Evolutionary conservation across 2,888 invertebrate genomes (phyloP), one percentile per base, ranked within the genome.

Genomic region (Phytoseiulus persimilis): DNA sequence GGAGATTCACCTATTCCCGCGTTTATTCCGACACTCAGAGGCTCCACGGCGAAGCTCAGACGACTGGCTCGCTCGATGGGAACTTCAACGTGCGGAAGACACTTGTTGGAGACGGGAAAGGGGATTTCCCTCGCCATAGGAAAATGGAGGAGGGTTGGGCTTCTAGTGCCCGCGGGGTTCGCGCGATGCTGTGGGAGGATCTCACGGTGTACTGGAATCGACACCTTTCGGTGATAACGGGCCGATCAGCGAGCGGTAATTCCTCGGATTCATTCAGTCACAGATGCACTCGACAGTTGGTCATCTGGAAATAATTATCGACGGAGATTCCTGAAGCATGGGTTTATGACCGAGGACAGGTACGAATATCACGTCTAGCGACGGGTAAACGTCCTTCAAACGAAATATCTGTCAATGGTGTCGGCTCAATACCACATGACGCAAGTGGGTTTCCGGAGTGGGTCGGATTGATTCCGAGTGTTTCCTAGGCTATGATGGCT

Each of bases 21-120:
- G 65, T 65, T 2, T 14, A 28, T 23, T 65, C 65, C 18, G 18
- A 65, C 65, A 65, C 65, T 65, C 65, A 65, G 18, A 65, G 65
- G 5, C 18, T 23, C 65, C 2, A 65, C 23, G 65, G 18, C 65
- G 65, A 23, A 6, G 65, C 65, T 65, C 65, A 65, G 23, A 23
- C 65, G 18, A 65, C 65, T 65, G 65, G 65, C 65, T 2, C 9
- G 5, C 65, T 65, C 28, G 65, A 14, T 65, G 65, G 65, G 65
- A 65, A 65, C 65, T 23, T 18, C 14, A 65, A 65, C 65, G 65
- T 65, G 65, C 18, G 65, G 65, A 23, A 65, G 65, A 65, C 65
- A 65, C 65, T 65, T 65, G 65, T 65, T 65, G 65, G 65, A 65
- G 65, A 65, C 65, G 65, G 65, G 65, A 65, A 65, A 65, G 65